phyloP scores from a whole-genome alignment of 2,888 invertebrate genomes.

The Metopia argyrocephala region DNA sequence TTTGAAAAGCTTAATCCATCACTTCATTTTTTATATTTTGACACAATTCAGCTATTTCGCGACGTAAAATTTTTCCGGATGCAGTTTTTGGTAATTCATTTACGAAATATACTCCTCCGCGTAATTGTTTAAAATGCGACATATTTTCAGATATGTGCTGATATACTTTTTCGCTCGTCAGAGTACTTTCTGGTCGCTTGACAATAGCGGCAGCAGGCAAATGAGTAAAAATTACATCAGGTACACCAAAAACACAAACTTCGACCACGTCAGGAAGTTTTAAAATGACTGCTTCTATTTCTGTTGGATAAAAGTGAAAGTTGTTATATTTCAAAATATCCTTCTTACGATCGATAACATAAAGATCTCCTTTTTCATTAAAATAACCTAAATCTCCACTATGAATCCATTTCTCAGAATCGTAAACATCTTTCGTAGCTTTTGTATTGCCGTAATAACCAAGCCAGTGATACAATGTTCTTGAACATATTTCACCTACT shows the following conservation, averaged over 20 bases:
- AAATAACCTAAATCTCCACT: slow-evolving; percentile 76
- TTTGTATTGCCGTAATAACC: slow-evolving; percentile 73
- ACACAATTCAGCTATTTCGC: slow-evolving; percentile 59
- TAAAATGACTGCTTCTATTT: slow-evolving; percentile 71
- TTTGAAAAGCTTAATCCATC: not conserved
- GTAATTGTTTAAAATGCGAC: slow-evolving; percentile 66
- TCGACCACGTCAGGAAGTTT: slow-evolving; percentile 69
- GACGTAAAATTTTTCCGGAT: slow-evolving; percentile 62
- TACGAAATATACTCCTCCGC: slow-evolving; percentile 66
- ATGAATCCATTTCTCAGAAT: slow-evolving; percentile 72
- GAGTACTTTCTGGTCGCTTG: slow-evolving; percentile 53
- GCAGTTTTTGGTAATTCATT: slow-evolving; percentile 64
- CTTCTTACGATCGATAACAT: slow-evolving; percentile 73
- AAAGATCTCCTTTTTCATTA: slow-evolving; percentile 72
- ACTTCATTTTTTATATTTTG: slow-evolving; percentile 11
- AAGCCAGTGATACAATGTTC: slow-evolving; percentile 67
- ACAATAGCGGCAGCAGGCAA: slow-evolving; percentile 72
- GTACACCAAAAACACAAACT: slow-evolving; percentile 73
- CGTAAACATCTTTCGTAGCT: slow-evolving; percentile 69
- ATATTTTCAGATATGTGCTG: slow-evolving; percentile 65
- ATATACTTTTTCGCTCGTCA: slow-evolving; percentile 58
- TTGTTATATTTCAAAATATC: slow-evolving; percentile 74
- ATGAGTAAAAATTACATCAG: slow-evolving; percentile 68
- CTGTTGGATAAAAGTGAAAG: slow-evolving; percentile 72
- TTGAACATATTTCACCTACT: slow-evolving; percentile 72